Conservation (phyloP, 2,797 vertebrate species). For the Alfaro cultratus region DNA sequence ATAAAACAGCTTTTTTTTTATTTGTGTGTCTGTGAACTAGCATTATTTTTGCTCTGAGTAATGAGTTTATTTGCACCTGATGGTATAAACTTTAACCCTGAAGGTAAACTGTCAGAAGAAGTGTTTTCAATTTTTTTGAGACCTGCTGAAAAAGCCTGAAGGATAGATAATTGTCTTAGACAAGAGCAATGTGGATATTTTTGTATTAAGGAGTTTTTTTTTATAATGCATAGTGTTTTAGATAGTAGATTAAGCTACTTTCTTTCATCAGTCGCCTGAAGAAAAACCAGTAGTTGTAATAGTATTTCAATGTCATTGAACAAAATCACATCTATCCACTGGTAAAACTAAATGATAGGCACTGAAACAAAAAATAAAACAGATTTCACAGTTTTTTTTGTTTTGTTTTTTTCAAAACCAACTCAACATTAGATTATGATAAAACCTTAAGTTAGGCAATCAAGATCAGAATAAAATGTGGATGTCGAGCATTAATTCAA, state of each 20-base stretch:
- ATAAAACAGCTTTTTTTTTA: slow-evolving; percentile 40
- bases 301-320: not conserved
- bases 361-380: not conserved
- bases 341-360: not conserved
- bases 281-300: not conserved
- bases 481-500: not conserved
- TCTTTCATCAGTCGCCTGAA: not conserved
- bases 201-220: not conserved
- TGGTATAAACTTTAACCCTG: slow-evolving; percentile 20
- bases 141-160: slow-evolving; percentile 1
- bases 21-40: slow-evolving; percentile 40
- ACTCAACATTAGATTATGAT: not conserved
- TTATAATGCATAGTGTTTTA: not conserved
- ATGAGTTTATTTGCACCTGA: slow-evolving; percentile 29
- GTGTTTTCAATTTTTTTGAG: slow-evolving; percentile 5
- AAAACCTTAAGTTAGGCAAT: slow-evolving; percentile 2
- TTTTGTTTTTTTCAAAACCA: not conserved
- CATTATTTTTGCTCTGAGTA: slow-evolving; percentile 45
- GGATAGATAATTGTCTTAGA: not conserved
- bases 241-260: not conserved
- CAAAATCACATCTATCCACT: not conserved
- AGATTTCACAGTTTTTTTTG: no score
- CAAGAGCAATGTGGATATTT: not conserved
- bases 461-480: not conserved
- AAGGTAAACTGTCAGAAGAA: slow-evolving; percentile 20